These are phyloP conservation scores for Vimba vimba DNA, from an alignment of 2,113 vertebrate species.

Conservation along the genomic window DNA sequence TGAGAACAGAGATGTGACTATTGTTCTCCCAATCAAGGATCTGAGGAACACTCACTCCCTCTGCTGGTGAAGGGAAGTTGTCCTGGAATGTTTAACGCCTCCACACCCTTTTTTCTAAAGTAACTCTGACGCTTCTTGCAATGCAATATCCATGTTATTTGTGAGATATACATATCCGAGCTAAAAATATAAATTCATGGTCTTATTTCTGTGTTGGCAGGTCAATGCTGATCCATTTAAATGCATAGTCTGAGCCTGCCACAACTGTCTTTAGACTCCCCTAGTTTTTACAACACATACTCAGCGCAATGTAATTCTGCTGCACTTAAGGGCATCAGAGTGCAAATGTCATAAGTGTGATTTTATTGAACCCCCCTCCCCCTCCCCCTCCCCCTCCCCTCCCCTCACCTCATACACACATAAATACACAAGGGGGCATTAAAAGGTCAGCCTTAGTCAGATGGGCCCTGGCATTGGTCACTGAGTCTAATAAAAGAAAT, in stretches of 20 bases:
- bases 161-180: background rate
- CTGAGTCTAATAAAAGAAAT: conserved; percentile 55
- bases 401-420: background rate
- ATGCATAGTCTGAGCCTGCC: background rate
- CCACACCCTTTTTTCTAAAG: background rate
- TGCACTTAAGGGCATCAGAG: background rate
- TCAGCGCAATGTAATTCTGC: conserved; percentile 15
- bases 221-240: background rate
- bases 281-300: background rate
- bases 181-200: background rate
- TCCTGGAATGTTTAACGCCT: background rate
- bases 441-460: conserved; percentile 55
- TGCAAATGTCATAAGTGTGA: conserved; percentile 9
- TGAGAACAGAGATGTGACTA: background rate
- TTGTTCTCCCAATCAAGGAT: background rate
- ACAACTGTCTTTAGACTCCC: background rate
- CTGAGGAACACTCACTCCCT: conserved; percentile 44
- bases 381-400: background rate
- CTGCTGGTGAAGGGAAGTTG: conserved; percentile 42
- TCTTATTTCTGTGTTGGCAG: background rate
- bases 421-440: conserved; percentile 39
- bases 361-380: too few species aligned
- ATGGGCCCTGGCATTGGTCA: conserved; percentile 47
- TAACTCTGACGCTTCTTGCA: background rate
- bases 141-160: background rate